Percentiles rank a stretch among this genome's conserved stretches.
These are phyloP conservation scores for Neopipo cinnamomea DNA, from an alignment of 2,113 vertebrate genomes.

Conservation along the genomic window DNA sequence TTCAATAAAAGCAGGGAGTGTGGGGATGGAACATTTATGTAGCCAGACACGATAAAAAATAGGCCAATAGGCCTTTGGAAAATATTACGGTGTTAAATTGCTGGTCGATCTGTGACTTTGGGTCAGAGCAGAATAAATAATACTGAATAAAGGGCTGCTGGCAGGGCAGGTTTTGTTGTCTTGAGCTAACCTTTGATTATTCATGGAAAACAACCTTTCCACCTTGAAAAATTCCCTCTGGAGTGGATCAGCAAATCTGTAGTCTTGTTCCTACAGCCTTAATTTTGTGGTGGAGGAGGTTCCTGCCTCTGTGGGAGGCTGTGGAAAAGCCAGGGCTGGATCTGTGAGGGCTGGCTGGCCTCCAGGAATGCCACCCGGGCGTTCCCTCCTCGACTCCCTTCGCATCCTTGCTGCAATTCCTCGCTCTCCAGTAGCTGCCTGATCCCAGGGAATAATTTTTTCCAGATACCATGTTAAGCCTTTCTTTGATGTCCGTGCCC, in stretches of 20 bases:
- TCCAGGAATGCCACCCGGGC: background rate
- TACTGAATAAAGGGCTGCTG: background rate
- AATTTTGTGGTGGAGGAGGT: background rate
- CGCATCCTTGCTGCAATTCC: background rate
- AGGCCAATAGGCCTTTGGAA: background rate
- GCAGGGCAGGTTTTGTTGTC: background rate
- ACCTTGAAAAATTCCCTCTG: background rate
- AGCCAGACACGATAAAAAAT: background rate
- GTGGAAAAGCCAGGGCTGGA: background rate
- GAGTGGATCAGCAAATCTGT: background rate
- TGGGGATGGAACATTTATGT: background rate
- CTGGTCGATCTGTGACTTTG: background rate
- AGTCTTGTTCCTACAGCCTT: background rate
- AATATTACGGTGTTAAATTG: background rate
- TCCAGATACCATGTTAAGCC: background rate
- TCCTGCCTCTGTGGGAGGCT: background rate
- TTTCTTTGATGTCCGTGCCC: background rate
- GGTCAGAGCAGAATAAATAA: background rate
- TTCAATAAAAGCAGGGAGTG: background rate
- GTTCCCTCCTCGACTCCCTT: background rate
- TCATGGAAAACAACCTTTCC: background rate
- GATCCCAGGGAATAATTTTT: background rate
- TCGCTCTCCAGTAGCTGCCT: background rate
- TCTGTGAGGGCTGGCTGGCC: constrained; percentile 10
- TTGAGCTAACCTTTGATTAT: background rate